Evolutionary conservation across 1,140 invertebrate genomes (phyloP), one percentile per base, ranked within the genome.

Genomic region (Phenacoccus solenopsis): DNA sequence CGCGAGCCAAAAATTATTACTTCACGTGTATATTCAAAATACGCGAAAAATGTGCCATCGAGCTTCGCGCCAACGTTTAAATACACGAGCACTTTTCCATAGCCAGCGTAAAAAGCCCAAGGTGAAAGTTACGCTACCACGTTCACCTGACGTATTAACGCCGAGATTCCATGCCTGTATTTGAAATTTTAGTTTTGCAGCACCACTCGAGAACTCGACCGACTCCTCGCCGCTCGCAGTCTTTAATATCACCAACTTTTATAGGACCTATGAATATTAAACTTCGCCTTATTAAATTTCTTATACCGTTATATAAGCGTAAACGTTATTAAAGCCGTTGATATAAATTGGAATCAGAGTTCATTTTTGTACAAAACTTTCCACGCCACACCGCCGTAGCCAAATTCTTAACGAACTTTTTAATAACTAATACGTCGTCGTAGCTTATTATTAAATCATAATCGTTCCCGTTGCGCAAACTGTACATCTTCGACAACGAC

Each of bases 241-340:
- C 12, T 49, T 49, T 49, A 49, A 49, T 49, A 49, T 49, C 38
- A 49, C 38, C 38, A 49, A 49, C 38, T 49, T 49, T 49, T 49
- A 49, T 49, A 49, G 38, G 38, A 16, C 38, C 38, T 49, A n/a
- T 49, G 38, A 49, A 49, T 49, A 49, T 49, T 49, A 49, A 49
- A 49, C 38, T 49, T 49, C 38, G 38, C 38, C 38, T 49, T 49
- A 49, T 49, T 49, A 49, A 49, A 49, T 49, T 49, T 49, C 38
- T 49, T 49, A 49, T 49, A 49, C 38, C 12, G 38, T 49, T 49
- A 49, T n/a, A n/a, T 49, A 49, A 49, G 12, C 12, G 20, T 16
- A 49, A 49, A 49, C 38, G 38, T 49, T 49, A 49, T 49, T 49
- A 49, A 49, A 49, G 38, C 38, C 20, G 12, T 49, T 49, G 30